Evolutionary conservation across 1,140 invertebrate species (phyloP), one percentile per base, ranked within the genome.

Genomic region (Augochlora pura): DNA sequence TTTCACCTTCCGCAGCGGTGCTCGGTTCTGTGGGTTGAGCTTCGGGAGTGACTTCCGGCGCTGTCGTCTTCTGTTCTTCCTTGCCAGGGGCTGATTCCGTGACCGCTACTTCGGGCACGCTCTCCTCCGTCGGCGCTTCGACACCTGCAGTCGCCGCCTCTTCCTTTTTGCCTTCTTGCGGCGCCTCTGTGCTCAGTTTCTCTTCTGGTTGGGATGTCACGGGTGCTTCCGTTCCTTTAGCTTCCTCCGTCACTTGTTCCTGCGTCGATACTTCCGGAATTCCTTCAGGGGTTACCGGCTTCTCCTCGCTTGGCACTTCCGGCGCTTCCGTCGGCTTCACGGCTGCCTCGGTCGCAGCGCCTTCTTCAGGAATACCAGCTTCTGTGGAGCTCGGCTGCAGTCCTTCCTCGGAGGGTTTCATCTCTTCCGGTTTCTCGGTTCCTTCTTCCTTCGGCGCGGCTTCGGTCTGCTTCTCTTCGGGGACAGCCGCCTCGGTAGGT

Each of bases 391-490:
- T 74, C 54, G 54, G 64, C 57, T 68, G 64, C 77, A 76, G 12
- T 32, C 23, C 63, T 67, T 64, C 84, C 80, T 70, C 76, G 16
- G 69, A 18, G n/a, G 74, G 32, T 83, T 85, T 68, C 4, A 60
- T 80, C 81, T 78, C 74, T 86, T 90, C 88, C 76, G 78, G 46
- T 78, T 87, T 77, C 38, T 81, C 87, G 52, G 62, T 21, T 60
- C 1, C 23, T 84, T 84, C 12, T 23, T 73, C 72, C 21, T 52
- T 66, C 39, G 80, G 92, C 49, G 90, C 76, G 57, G 91, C 93
- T 90, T 94, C 94, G 3, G 76, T 83, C 93, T 93, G 82, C 94
- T 94, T 88, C 69, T 77, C 60, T 68, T 85, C 81, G 21, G 69
- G 66, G 1, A 71, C 16, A 38, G 52, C 63, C 67, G 74, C 59